Base-by-base conservation (phyloP, 1,140 invertebrate species). In the Manduca sexta region DNA sequence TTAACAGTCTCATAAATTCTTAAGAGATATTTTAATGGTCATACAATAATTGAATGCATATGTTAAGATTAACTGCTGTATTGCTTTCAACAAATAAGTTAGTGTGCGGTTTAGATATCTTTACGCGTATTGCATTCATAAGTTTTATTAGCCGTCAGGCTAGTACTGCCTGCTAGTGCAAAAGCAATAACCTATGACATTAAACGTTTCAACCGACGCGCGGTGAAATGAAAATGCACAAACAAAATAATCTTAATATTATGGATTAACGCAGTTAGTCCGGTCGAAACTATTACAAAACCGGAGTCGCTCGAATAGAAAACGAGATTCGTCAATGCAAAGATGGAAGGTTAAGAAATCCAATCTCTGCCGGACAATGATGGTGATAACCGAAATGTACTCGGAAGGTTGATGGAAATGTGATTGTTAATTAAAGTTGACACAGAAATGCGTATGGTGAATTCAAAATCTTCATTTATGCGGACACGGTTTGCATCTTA, bases 391-490 rank as follows among this genome's bases (percentile, higher is more conserved):
- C 59, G 47, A 44, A 73, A 54, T 67, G 63, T 62, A 71, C 60
- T 61, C 40, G 50, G 52, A 61, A 65, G 60, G 73, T 66, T 72
- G 73, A 76, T 79, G 72, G 70, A 82, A 84, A 80, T 81, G 65
- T 78, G 70, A 83, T 81, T 82, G 74, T 67, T 82, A 83, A 85
- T 85, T 83, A 82, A 81, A 75, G 68, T 82, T 84, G 81, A 84
- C 81, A 84, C 70, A 82, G 72, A 84, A 84, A 79, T 72, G 64
- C 69, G 65, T 70, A 67, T 74, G 58, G 61, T 74, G 76, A 72
- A 84, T 77, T 75, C 65, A 66, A 74, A 82, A 77, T 81, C 77
- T 75, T 83, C 77, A 80, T 84, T 83, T 78, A 77, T 78, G 71
- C 60, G 64, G 78, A 82, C 71, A 83, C 75, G 79, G 70, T 73